A percentile compares a stretch with the other conserved stretches of the same genome.
These are phyloP conservation scores for Falcunculus frontatus DNA, from an alignment of 2,113 vertebrate genomes.

Conservation along the genomic window DNA sequence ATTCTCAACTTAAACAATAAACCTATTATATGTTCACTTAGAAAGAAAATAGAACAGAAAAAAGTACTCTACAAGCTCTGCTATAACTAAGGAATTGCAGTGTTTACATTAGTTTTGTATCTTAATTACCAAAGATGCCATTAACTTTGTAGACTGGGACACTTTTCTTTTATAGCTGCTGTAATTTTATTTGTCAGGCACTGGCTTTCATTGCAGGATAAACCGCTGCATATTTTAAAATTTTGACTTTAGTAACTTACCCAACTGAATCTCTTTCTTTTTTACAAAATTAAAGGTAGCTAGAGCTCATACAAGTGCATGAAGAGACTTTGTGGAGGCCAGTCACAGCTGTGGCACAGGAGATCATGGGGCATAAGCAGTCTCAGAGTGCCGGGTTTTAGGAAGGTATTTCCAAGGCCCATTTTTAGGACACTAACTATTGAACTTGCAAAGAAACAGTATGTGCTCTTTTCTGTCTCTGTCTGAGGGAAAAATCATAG, in stretches of 20 bases:
- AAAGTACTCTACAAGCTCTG: conserved; percentile 2
- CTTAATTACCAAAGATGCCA: conserved; percentile 54
- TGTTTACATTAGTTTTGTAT: conserved; percentile 37
- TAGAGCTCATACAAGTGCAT: neutral
- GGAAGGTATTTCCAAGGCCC: neutral
- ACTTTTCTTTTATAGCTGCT: conserved; percentile 48
- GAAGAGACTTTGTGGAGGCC: neutral
- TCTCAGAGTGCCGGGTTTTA: neutral
- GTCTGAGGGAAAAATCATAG: neutral
- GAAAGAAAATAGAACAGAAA: conserved; percentile 34
- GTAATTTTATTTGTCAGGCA: conserved; percentile 49
- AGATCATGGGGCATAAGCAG: neutral
- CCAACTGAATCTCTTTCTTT: neutral
- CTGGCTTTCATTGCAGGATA: conserved; percentile 28
- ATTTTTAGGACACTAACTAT: neutral
- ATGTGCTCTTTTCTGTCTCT: neutral
- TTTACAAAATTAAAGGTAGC: neutral
- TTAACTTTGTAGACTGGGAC: conserved; percentile 46
- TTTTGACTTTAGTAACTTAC: neutral
- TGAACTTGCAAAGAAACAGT: neutral
- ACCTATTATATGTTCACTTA: conserved; percentile 54
- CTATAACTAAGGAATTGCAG: conserved; percentile 10
- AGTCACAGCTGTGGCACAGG: neutral
- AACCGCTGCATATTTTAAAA: conserved; percentile 23
- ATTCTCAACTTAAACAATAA: conserved; percentile 49